A percentile compares a stretch with the other conserved stretches of the same genome.
phyloP scores from a whole-genome alignment of 2,113 vertebrate genomes.

The Noturus placidus region DNA sequence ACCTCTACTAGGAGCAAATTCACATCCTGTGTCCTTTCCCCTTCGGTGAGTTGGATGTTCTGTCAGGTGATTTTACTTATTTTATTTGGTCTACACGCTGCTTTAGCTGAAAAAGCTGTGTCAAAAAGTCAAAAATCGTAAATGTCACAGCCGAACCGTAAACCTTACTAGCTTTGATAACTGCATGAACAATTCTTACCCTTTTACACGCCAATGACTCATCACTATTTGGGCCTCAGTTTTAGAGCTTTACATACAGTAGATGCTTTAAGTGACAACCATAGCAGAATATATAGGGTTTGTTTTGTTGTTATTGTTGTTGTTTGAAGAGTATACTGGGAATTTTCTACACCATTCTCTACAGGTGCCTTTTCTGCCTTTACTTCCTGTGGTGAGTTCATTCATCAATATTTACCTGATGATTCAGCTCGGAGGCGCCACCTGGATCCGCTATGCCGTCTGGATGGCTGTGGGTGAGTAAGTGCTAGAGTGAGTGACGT shows the following conservation, averaged over 20 bases:
- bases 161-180: background rate
- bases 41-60: background rate
- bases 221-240: background rate
- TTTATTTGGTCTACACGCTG: too few species aligned
- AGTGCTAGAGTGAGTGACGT: slow-evolving; percentile 23
- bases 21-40: background rate
- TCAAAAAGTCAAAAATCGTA: too few species aligned
- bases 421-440: slow-evolving; percentile 70
- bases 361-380: slow-evolving; percentile 81
- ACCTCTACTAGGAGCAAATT: background rate
- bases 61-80: too few species aligned
- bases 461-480: slow-evolving; percentile 80
- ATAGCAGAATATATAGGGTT: background rate
- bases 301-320: background rate
- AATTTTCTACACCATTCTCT: background rate
- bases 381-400: slow-evolving; percentile 76
- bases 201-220: background rate
- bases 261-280: too few species aligned
- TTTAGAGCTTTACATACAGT: background rate
- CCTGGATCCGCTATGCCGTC: slow-evolving; percentile 79
- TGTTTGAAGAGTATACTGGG: background rate
- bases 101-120: too few species aligned
- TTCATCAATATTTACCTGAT: slow-evolving; percentile 78
- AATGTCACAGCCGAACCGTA: background rate
- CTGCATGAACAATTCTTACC: background rate